Percentiles rank a stretch among this genome's conserved stretches.
phyloP scores from a whole-genome alignment of 2,113 vertebrate species.

The Lampris incognitus region DNA sequence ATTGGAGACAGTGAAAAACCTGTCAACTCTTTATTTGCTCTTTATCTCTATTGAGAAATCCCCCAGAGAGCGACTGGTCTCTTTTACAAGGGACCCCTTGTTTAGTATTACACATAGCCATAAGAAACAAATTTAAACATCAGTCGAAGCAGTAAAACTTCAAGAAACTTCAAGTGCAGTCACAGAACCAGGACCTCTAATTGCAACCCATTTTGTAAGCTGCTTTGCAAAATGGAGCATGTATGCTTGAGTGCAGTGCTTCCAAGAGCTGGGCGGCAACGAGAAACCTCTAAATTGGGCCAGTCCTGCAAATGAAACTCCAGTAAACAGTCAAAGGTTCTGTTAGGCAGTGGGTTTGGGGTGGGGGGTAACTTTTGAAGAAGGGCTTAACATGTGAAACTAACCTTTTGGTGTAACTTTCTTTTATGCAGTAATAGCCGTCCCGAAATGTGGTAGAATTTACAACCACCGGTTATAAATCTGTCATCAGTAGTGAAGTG shows the following conservation, averaged over 20 bases:
- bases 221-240: constrained; percentile 29
- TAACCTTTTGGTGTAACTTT: constrained; percentile 36
- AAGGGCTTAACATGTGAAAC: constrained; percentile 21
- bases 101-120: constrained; percentile 21
- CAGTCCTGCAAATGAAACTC: constrained; percentile 27
- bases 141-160: constrained; percentile 42
- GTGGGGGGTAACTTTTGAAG: constrained; percentile 40
- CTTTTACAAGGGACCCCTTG: constrained; percentile 11
- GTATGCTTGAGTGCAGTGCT: constrained; percentile 33
- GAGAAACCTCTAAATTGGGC: constrained; percentile 46
- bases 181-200: constrained; percentile 34
- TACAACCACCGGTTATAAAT: constrained; percentile 47
- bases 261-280: constrained; percentile 22
- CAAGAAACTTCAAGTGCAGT: constrained; percentile 26
- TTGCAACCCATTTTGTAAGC: constrained; percentile 22
- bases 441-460: constrained; percentile 33
- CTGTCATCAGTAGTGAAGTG: constrained; percentile 61
- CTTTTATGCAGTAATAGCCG: constrained; percentile 3
- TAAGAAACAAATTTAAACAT: constrained; percentile 51
- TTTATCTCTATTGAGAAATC: constrained; percentile 7
- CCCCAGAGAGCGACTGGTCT: constrained; percentile 7
- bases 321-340: constrained; percentile 45
- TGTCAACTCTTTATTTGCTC: constrained; percentile 6
- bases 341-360: constrained; percentile 1
- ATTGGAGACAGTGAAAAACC: neutral